Conservation (phyloP, 2,797 vertebrate species). For the Chelonia mydas region DNA sequence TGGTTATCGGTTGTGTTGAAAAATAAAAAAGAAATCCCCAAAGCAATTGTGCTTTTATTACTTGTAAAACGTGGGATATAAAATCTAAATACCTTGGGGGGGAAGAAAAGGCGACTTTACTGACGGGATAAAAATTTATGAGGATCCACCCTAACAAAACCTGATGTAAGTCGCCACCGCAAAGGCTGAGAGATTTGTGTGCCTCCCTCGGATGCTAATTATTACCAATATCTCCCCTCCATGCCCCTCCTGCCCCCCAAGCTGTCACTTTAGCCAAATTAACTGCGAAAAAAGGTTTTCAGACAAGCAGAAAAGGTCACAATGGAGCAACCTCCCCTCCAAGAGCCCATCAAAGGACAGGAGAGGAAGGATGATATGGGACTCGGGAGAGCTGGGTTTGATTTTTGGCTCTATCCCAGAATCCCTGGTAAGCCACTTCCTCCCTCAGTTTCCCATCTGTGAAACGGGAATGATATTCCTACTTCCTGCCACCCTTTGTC, state of each 20-base stretch:
- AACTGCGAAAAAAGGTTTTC: background rate
- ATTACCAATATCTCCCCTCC: rapidly evolving
- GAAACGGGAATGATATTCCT: background rate
- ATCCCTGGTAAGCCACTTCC: background rate
- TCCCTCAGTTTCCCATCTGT: background rate
- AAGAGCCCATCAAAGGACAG: too few relatives aligned
- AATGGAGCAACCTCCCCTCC: background rate
- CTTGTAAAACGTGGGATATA: background rate
- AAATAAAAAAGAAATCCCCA: background rate
- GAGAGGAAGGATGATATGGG: background rate
- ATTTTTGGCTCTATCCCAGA: background rate
- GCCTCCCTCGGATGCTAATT: background rate
- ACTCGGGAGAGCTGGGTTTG: background rate
- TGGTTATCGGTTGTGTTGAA: rapidly evolving
- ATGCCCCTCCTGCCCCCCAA: background rate
- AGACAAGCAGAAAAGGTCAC: background rate
- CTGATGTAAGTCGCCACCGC: rapidly evolving
- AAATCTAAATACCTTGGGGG: conserved; percentile 20
- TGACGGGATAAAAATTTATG: background rate
- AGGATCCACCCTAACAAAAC: background rate
- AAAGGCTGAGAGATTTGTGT: background rate
- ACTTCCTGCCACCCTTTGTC: background rate
- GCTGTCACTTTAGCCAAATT: background rate
- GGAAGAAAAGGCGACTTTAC: background rate
- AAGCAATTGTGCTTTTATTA: background rate